These are phyloP conservation scores for Argyra leucocephala DNA, from an alignment of 2,888 invertebrate species.

Conservation along the genomic window DNA sequence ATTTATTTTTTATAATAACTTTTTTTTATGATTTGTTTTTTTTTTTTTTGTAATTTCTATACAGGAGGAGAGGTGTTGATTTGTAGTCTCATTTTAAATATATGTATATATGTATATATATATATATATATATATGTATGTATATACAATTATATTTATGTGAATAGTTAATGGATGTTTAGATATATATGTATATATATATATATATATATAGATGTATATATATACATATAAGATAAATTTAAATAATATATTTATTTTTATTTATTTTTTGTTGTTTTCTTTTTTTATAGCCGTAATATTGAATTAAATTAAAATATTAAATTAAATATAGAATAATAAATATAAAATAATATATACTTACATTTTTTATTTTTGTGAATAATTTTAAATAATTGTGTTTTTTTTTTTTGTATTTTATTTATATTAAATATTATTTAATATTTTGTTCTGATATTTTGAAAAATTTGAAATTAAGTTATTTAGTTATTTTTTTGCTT, in stretches of 20 bases:
- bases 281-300: slow-evolving; percentile 16
- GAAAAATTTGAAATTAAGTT: too few species aligned
- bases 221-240: neutral
- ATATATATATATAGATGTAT: neutral
- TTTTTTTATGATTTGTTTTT: slow-evolving; percentile 7
- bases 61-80: slow-evolving; percentile 44
- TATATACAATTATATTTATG: neutral
- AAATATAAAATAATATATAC: slow-evolving; percentile 13
- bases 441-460: too few species aligned
- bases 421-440: too few species aligned
- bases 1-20: too few species aligned
- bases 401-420: too few species aligned
- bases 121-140: neutral
- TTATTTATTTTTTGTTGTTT: slow-evolving; percentile 22
- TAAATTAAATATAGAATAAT: slow-evolving; percentile 16
- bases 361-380: slow-evolving; percentile 1
- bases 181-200: neutral
- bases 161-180: neutral
- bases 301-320: slow-evolving; percentile 20
- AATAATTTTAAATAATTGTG: neutral
- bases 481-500: too few species aligned
- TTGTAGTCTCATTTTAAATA: slow-evolving; percentile 30
- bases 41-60: slow-evolving; percentile 12
- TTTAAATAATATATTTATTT: neutral
- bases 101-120: slow-evolving; percentile 19